A percentile compares a stretch with the other conserved stretches of the same genome.
phyloP scores from a whole-genome alignment of 2,888 invertebrate genomes.

The Orchesella flavescens region DNA sequence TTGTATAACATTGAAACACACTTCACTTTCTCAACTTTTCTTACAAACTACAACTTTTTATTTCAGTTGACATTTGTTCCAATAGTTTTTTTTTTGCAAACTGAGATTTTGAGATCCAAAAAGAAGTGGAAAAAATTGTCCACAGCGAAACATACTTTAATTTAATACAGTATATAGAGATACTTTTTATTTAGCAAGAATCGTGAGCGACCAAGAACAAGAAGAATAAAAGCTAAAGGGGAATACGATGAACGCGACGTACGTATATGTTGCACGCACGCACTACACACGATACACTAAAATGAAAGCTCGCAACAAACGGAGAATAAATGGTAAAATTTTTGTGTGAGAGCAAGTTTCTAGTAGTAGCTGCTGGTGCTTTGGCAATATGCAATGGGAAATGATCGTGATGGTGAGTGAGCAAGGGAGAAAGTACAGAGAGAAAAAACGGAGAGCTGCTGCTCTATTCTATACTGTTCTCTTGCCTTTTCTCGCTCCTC shows the following conservation, averaged over 20 bases:
- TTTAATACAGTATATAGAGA: no score
- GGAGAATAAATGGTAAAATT: slow-evolving; percentile 44
- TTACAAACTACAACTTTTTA: background rate
- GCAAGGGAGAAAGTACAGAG: slow-evolving; percentile 24
- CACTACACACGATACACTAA: slow-evolving; percentile 58
- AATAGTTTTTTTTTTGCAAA: no score
- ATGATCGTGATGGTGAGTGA: no score
- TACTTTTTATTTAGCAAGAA: background rate
- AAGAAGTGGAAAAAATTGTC: background rate
- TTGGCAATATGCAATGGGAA: no score
- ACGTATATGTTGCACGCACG: slow-evolving; percentile 47
- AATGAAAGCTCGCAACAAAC: slow-evolving; percentile 56
- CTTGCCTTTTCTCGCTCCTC: background rate
- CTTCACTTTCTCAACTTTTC: background rate
- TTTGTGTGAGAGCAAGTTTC: slow-evolving; percentile 21
- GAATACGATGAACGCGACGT: slow-evolving; percentile 21
- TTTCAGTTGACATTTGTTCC: background rate
- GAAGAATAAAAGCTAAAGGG: slow-evolving; percentile 57
- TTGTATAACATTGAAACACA: no score
- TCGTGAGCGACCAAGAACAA: slow-evolving; percentile 9
- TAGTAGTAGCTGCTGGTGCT: background rate
- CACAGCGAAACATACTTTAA: no score
- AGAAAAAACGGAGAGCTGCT: background rate
- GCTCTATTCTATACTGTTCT: background rate
- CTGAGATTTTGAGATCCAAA: background rate